Percentiles rank a stretch among this genome's conserved stretches.
These are phyloP conservation scores for Selenia dentaria DNA, from an alignment of 2,888 invertebrate species.

Conservation along the genomic window DNA sequence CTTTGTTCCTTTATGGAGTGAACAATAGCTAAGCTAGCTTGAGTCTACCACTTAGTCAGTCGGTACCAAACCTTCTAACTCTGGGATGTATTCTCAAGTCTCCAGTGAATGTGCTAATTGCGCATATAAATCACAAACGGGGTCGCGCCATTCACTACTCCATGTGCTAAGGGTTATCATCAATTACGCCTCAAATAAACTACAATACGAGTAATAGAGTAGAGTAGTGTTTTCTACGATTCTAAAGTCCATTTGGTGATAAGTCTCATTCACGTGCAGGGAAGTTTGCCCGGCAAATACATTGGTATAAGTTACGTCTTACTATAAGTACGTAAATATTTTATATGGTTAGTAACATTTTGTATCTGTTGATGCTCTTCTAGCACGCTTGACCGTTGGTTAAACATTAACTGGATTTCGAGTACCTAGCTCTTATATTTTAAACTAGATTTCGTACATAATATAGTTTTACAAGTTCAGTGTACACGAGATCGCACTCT, in stretches of 20 bases:
- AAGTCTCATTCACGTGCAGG: constrained; percentile 20
- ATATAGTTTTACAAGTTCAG: too few relatives aligned
- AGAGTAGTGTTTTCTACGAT: not conserved
- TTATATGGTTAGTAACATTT: too few relatives aligned
- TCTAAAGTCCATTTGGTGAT: constrained; percentile 8
- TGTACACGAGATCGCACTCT: constrained; percentile 15
- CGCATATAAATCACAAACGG: constrained; percentile 62
- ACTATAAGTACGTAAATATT: too few relatives aligned
- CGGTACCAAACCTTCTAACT: too few relatives aligned
- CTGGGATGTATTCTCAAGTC: too few relatives aligned
- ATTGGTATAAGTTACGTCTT: too few relatives aligned
- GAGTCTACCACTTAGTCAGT: too few relatives aligned
- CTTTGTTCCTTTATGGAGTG: too few relatives aligned
- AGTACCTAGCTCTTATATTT: constrained; percentile 3
- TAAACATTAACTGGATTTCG: not conserved
- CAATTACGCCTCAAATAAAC: constrained; percentile 47
- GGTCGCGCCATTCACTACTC: constrained; percentile 56
- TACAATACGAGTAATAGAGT: constrained; percentile 5
- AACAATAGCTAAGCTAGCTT: too few relatives aligned
- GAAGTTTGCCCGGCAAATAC: constrained; percentile 2
- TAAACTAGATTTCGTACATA: constrained; percentile 2
- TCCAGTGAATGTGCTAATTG: constrained; percentile 53
- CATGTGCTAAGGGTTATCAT: constrained; percentile 58
- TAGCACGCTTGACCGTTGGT: not conserved
- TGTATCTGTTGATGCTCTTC: too few relatives aligned